A percentile compares a stretch with the other conserved stretches of the same genome.
Conservation (phyloP, 2,888 invertebrate species). For the Macrostomum cliftonense region DNA sequence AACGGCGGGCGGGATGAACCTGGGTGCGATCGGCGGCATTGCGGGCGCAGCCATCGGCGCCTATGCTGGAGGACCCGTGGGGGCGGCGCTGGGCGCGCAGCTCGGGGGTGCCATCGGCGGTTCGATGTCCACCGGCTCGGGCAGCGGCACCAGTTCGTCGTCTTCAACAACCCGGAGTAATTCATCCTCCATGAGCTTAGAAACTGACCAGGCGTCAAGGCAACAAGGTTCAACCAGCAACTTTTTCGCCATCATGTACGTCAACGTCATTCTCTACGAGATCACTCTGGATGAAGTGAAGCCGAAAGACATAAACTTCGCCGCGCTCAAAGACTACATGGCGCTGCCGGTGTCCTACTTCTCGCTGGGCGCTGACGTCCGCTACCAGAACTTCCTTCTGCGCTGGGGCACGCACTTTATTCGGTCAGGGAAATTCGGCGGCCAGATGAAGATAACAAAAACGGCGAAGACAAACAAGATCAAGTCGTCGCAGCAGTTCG, state of each 20-base stretch:
- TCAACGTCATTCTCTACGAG: constrained; percentile 11
- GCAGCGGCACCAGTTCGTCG: too few relatives aligned
- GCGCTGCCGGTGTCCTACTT: constrained; percentile 10
- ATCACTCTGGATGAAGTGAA: constrained; percentile 9
- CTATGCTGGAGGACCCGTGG: too few relatives aligned
- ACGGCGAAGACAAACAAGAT: neutral
- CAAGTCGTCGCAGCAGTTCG: constrained; percentile 2
- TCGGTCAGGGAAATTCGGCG: constrained; percentile 3
- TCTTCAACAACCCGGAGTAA: too few relatives aligned
- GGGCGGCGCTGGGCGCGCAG: too few relatives aligned
- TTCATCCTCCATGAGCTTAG: too few relatives aligned
- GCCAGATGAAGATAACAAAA: constrained; percentile 4
- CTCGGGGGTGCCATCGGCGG: too few relatives aligned
- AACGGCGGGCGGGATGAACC: neutral
- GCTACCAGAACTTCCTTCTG: constrained; percentile 7
- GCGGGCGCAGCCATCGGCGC: too few relatives aligned
- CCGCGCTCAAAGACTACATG: constrained; percentile 10
- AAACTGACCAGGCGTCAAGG: too few relatives aligned
- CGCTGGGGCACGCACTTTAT: constrained; percentile 7
- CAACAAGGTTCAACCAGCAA: too few relatives aligned
- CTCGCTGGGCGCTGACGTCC: constrained; percentile 1
- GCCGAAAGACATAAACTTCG: constrained; percentile 9
- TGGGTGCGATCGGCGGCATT: too few relatives aligned
- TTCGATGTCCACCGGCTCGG: too few relatives aligned
- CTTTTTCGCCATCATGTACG: constrained; percentile 7